A percentile compares a stretch with the other conserved stretches of the same genome.
Conservation (phyloP, 1,140 invertebrate genomes). For the Calycopis cecrops region DNA sequence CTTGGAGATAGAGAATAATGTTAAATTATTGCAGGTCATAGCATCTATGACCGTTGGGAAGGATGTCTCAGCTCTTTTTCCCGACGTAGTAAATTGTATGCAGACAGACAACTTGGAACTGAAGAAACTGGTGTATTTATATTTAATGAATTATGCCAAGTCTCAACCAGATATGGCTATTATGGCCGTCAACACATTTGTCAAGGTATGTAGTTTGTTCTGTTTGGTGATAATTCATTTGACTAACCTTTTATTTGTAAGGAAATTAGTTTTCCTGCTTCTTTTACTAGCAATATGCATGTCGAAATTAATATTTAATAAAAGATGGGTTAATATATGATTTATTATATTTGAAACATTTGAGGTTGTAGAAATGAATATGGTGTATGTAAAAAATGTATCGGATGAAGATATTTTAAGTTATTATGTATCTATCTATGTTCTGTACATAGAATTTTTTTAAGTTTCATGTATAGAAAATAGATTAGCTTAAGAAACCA, state of each 20-base stretch:
- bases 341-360: no score
- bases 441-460: not conserved
- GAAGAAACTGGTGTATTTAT: constrained; percentile 99
- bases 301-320: constrained; percentile 13
- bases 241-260: constrained; percentile 25
- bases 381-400: no score
- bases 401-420: no score
- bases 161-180: constrained; percentile 99
- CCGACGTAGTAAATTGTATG: constrained; percentile 99
- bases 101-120: constrained; percentile 99
- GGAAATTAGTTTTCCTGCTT: constrained; percentile 28
- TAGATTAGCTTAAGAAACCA: no score
- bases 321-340: no score
- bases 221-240: constrained; percentile 23
- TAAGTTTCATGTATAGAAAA: not conserved
- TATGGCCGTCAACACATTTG: constrained; percentile 99
- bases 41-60: constrained; percentile 99
- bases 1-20: not conserved
- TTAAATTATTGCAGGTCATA: constrained; percentile 85
- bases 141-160: constrained; percentile 99
- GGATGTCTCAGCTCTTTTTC: constrained; percentile 96
- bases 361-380: no score
- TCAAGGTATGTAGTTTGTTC: constrained; percentile 84
- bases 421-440: not conserved
- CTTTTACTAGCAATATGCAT: constrained; percentile 33